These are phyloP conservation scores for Neocloeon triangulifer DNA, from an alignment of 1,140 invertebrate species.

Conservation along the genomic window DNA sequence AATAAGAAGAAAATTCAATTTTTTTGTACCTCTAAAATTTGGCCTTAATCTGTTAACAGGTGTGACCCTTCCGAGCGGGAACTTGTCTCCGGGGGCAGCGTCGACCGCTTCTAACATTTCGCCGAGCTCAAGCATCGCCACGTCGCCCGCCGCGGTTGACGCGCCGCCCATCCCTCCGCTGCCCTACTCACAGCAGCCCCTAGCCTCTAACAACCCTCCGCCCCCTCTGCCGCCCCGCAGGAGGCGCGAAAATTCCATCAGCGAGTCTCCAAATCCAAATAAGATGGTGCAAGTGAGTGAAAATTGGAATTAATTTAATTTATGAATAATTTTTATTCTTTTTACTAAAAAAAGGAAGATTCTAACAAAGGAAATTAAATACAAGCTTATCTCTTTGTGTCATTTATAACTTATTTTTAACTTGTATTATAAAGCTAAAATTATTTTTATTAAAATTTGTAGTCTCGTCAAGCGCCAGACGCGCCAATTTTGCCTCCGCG, in stretches of 20 bases:
- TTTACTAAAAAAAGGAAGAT: background rate
- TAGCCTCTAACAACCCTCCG: slow-evolving; percentile 21
- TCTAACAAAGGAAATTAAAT: background rate
- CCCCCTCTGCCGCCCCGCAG: slow-evolving; percentile 33
- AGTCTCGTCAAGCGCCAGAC: slow-evolving; percentile 30
- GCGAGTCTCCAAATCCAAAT: slow-evolving; percentile 27
- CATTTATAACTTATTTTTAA: slow-evolving; percentile 1
- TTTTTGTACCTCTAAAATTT: no score
- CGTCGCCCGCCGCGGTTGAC: slow-evolving; percentile 14
- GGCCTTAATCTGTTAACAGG: slow-evolving; percentile 1
- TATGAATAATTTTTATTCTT: background rate
- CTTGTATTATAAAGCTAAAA: slow-evolving; percentile 3
- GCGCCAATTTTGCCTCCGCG: slow-evolving; percentile 31
- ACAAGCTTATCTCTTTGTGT: background rate
- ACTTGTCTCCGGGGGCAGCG: slow-evolving; percentile 13
- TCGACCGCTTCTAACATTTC: slow-evolving; percentile 21
- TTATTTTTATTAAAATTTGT: slow-evolving; percentile 8
- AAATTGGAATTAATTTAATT: background rate
- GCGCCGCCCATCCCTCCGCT: slow-evolving; percentile 18
- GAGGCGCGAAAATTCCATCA: slow-evolving; percentile 30
- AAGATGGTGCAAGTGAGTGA: slow-evolving; percentile 14
- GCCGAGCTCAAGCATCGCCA: slow-evolving; percentile 19
- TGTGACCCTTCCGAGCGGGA: slow-evolving; percentile 7
- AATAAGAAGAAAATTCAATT: no score
- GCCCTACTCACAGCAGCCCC: slow-evolving; percentile 21